These are phyloP conservation scores for Cinclus mexicanus DNA, from an alignment of 2,113 vertebrate genomes.

Conservation along the genomic window DNA sequence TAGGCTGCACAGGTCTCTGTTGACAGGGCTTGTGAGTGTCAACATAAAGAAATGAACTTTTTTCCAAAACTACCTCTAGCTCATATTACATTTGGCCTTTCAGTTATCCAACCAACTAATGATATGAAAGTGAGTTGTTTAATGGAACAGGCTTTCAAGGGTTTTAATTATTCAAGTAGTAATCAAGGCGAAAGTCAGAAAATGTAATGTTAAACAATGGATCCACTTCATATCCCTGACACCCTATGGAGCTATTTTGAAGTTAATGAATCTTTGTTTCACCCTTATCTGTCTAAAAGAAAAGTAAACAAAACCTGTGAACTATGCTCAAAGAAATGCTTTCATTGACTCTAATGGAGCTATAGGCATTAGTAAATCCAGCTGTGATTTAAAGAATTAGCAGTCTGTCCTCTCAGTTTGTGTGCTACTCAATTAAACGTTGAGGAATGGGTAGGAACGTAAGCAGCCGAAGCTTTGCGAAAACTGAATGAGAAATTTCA, in stretches of 20 bases:
- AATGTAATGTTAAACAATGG: not conserved
- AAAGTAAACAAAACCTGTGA: not conserved
- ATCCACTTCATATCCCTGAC: not conserved
- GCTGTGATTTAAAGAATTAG: not conserved
- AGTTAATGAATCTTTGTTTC: not conserved
- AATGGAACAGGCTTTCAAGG: not conserved
- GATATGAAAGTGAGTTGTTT: not conserved
- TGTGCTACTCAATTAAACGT: not conserved
- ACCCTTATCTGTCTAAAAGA: not conserved
- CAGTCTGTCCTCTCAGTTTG: not conserved
- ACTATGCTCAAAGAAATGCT: not conserved
- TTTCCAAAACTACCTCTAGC: not conserved
- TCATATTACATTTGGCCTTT: not conserved
- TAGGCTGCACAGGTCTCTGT: not conserved
- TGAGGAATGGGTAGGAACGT: not conserved
- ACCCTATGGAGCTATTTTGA: not conserved
- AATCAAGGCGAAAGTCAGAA: conserved; percentile 15
- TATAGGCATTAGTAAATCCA: not conserved
- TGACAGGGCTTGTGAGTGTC: not conserved
- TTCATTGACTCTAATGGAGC: not conserved
- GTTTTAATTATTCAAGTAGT: conserved; percentile 33
- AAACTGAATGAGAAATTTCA: not conserved
- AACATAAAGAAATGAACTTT: not conserved
- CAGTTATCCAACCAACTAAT: not conserved
- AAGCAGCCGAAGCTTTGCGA: not conserved